phyloP scores from a whole-genome alignment of 2,888 invertebrate species.

The Drosophila neotestacea region DNA sequence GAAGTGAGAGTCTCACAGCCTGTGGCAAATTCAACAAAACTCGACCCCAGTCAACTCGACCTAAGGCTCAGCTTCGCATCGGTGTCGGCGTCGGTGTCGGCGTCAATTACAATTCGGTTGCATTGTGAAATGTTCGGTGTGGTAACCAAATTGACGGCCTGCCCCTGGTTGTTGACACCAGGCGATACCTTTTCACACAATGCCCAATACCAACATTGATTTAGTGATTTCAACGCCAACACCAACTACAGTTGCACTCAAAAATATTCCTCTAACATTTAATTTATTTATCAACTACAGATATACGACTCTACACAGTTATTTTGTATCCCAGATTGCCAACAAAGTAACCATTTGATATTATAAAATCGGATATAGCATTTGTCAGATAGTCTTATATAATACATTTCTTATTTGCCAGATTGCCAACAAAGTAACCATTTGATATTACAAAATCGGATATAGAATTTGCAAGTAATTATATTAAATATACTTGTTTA shows the following conservation, averaged over 20 bases:
- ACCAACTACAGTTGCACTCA: conserved; percentile 16
- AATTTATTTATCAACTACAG: neutral
- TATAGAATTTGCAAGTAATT: no score
- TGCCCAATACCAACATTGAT: conserved; percentile 62
- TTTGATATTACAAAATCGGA: no score
- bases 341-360: no score
- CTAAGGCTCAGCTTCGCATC: conserved; percentile 28
- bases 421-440: no score
- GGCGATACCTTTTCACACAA: conserved; percentile 24
- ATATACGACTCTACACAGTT: neutral
- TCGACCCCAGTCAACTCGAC: conserved; percentile 13
- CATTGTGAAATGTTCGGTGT: conserved; percentile 54
- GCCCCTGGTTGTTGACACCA: conserved; percentile 32
- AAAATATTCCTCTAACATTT: neutral
- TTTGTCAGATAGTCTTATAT: no score
- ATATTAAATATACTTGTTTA: no score
- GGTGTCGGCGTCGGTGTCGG: conserved; percentile 15
- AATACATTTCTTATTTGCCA: no score
- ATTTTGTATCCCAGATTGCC: neutral
- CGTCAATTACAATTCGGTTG: conserved; percentile 69
- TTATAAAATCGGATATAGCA: no score
- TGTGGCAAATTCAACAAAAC: neutral
- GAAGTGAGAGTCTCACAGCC: conserved; percentile 13
- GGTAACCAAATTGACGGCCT: conserved; percentile 60
- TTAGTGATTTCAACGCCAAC: conserved; percentile 36